Base-by-base conservation (phyloP, 2,113 vertebrate genomes). In the Gavia stellata region DNA sequence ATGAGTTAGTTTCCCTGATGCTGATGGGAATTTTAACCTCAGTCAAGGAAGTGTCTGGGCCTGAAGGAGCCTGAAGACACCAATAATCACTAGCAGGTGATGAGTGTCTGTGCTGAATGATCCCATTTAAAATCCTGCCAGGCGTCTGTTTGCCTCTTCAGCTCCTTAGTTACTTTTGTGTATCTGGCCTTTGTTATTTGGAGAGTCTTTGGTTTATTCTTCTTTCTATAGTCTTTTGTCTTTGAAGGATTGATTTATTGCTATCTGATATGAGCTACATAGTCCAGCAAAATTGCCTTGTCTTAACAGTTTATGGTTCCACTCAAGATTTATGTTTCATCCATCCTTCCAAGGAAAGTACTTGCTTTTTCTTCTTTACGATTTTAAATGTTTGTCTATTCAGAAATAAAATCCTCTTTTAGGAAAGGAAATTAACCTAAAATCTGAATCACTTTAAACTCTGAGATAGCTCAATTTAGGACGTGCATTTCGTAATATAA, bases 91-190 rank as follows among this genome's bases (percentile, higher is more conserved):
- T 83, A 94, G 91, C 75, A 95, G 86, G 86, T 86, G 67, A 94
- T 66, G 29, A 96, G 75, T 84, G 91, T 58, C 88, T 81, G 68
- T 53, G 49, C 55, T 95, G 82, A 97, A 96, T 95, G 92, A 94
- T 96, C 86, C 88, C 45, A 90, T 97, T 95, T 96, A 95, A 95
- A 95, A 94, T 70, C 95, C 95, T 86, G 92, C 96, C 96, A 92
- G 80, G 91, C 72, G 86, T 83, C 94, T 94, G 94, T 94, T 96
- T 95, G 83, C 83, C 88, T 96, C 94, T 92, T 94, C 83, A 92
- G 91, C 83, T 92, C 92, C 96, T 92, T 96, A 95, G 95, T 94
- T 95, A 97, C 93, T 94, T 96, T 95, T 97, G 95, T 94, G 95
- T 92, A 95, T 96, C 83, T 95, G 68, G 93, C 94, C 86, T 96